Percentiles rank a stretch among this genome's conserved stretches.
Evolutionary conservation across 2,888 invertebrate species (phyloP).

Genomic region (Eupithecia subfuscata): DNA sequence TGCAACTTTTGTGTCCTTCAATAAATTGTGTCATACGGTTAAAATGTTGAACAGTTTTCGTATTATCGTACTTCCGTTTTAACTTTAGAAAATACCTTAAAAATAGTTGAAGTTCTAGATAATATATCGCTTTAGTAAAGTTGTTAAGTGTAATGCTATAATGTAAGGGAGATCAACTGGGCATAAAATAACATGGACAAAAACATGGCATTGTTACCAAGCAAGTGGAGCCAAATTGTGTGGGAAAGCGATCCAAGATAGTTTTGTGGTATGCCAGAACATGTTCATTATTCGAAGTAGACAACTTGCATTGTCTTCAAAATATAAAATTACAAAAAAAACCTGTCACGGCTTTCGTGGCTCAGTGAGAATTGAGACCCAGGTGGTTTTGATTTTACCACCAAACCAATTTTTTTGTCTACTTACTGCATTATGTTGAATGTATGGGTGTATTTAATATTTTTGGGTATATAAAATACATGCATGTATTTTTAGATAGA

Average conservation of each 20-base stretch:
- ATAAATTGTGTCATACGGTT: background rate
- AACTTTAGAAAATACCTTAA: background rate
- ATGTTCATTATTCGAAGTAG: constrained; percentile 35
- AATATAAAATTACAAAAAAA: background rate
- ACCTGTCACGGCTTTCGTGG: background rate
- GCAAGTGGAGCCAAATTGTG: constrained; percentile 45
- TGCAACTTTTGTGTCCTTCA: constrained; percentile 7
- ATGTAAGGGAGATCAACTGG: background rate
- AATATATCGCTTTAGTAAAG: background rate
- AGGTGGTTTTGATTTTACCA: background rate
- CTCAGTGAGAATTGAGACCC: background rate
- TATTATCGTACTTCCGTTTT: background rate
- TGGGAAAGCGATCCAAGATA: constrained; percentile 56
- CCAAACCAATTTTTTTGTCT: background rate
- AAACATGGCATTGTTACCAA: constrained; percentile 32
- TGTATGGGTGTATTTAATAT: too few relatives aligned
- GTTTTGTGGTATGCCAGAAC: constrained; percentile 44
- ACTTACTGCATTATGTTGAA: too few relatives aligned
- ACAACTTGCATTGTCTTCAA: constrained; percentile 42
- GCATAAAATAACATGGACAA: constrained; percentile 2
- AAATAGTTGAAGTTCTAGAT: background rate
- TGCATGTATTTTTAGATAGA: too few relatives aligned
- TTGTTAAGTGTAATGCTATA: background rate
- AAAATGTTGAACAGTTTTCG: background rate
- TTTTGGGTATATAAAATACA: background rate